A percentile compares a stretch with the other conserved stretches of the same genome.
Conservation (phyloP, 2,888 invertebrate genomes). For the Tetramorium bicarinatum region DNA sequence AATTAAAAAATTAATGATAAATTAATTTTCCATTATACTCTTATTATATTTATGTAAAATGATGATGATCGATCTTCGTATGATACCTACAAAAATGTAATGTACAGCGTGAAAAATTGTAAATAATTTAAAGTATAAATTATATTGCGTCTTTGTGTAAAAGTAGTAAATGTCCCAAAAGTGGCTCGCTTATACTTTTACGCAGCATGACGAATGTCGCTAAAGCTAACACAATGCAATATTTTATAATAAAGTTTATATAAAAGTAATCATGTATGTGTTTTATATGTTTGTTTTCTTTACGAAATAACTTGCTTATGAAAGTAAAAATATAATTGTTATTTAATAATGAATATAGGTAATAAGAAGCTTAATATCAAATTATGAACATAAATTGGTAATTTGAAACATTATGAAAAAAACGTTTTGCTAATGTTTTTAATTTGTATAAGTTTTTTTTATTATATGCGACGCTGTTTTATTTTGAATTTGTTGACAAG, state of each 20-base stretch:
- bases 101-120: slow-evolving; percentile 34
- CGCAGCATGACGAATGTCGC: slow-evolving; percentile 1
- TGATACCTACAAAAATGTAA: slow-evolving; percentile 1
- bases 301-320: not conserved
- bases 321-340: not conserved
- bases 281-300: not conserved
- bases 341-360: not conserved
- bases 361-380: not conserved
- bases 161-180: slow-evolving; percentile 20
- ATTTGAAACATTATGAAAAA: not conserved
- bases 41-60: slow-evolving; percentile 35
- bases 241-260: slow-evolving; percentile 57
- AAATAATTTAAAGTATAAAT: slow-evolving; percentile 47
- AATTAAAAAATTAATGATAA: slow-evolving; percentile 23
- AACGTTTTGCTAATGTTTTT: not conserved
- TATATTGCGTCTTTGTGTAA: slow-evolving; percentile 42
- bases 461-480: not conserved
- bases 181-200: slow-evolving; percentile 37
- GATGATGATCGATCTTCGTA: slow-evolving; percentile 1
- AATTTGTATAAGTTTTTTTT: slow-evolving; percentile 9
- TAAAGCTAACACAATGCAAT: slow-evolving; percentile 45
- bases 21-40: slow-evolving; percentile 17
- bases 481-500: not conserved
- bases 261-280: not conserved
- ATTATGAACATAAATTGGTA: not conserved